Percentiles rank a stretch among this genome's conserved stretches.
Evolutionary conservation across 2,113 vertebrate genomes (phyloP).

Genomic region (Anarrhichthys ocellatus): DNA sequence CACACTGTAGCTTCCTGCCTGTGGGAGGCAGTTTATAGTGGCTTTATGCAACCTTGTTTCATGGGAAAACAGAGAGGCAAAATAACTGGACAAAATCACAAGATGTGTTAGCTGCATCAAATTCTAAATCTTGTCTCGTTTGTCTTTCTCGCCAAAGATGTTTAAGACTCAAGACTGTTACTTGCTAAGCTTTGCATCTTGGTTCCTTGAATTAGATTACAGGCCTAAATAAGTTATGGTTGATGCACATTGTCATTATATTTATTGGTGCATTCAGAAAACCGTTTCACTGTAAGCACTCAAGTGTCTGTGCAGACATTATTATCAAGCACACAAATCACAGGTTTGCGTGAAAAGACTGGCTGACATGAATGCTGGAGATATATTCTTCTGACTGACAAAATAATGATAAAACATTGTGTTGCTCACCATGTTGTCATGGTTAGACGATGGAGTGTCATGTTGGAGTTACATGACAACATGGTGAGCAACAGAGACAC

Average conservation of each 20-base stretch:
- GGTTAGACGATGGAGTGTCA: not conserved
- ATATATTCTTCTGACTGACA: not conserved
- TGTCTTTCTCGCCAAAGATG: not conserved
- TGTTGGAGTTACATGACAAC: not conserved
- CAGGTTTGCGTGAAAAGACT: not conserved
- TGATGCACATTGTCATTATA: not conserved
- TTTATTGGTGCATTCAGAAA: not conserved
- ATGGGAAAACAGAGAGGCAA: not conserved
- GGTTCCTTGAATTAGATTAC: not conserved
- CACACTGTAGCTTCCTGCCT: conserved; percentile 30
- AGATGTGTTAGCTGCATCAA: not conserved
- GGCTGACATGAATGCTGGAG: not conserved
- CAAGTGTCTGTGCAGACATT: not conserved
- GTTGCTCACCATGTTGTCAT: not conserved
- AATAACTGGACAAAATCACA: not conserved
- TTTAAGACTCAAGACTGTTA: not conserved
- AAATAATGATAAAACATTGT: not conserved
- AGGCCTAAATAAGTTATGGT: not conserved
- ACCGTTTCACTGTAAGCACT: not conserved
- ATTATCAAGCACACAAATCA: not conserved
- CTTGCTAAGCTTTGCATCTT: not conserved
- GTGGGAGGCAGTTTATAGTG: conserved; percentile 24
- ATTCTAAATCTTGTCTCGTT: not conserved
- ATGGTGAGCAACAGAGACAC: not conserved
- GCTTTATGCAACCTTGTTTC: conserved; percentile 31